phyloP scores from a whole-genome alignment of 1,140 invertebrate genomes.

The Apocrypta bakeri region DNA sequence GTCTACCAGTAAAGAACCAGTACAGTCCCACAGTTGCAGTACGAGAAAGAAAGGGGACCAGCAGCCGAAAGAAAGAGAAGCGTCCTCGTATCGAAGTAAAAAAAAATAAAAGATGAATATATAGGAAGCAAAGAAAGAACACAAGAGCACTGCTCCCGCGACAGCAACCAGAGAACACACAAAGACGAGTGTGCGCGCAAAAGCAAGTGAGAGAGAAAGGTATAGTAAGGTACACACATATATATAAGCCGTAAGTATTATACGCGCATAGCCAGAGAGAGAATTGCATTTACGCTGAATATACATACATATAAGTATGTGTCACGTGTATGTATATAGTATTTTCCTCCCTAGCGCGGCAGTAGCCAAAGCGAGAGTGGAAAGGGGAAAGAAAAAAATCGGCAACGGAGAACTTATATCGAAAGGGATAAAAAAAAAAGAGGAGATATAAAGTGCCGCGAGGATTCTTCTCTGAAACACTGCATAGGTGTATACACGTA shows the following conservation, averaged over 20 bases:
- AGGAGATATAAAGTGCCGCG: slow-evolving; percentile 24
- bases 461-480: background rate
- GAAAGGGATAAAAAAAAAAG: background rate
- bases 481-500: background rate
- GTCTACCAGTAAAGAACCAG: too few species aligned
- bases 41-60: slow-evolving; percentile 23
- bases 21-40: too few species aligned
- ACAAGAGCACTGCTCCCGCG: background rate
- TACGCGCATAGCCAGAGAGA: background rate
- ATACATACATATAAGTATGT: background rate
- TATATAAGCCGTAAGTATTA: too few species aligned
- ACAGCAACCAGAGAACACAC: background rate
- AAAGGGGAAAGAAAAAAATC: slow-evolving; percentile 31
- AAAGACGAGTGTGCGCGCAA: slow-evolving; percentile 1
- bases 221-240: background rate
- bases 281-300: slow-evolving; percentile 12
- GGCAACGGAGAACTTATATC: background rate
- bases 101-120: slow-evolving; percentile 52
- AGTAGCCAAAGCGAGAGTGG: slow-evolving; percentile 16
- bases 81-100: slow-evolving; percentile 49
- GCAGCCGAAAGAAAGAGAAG: slow-evolving; percentile 54
- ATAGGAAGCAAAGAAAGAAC: slow-evolving; percentile 41
- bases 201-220: background rate
- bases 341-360: slow-evolving; percentile 11
- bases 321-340: background rate